Percentiles rank a stretch among this genome's conserved stretches.
These are phyloP conservation scores for Equus quagga DNA, from an alignment of 2,113 vertebrate genomes.

Conservation along the genomic window DNA sequence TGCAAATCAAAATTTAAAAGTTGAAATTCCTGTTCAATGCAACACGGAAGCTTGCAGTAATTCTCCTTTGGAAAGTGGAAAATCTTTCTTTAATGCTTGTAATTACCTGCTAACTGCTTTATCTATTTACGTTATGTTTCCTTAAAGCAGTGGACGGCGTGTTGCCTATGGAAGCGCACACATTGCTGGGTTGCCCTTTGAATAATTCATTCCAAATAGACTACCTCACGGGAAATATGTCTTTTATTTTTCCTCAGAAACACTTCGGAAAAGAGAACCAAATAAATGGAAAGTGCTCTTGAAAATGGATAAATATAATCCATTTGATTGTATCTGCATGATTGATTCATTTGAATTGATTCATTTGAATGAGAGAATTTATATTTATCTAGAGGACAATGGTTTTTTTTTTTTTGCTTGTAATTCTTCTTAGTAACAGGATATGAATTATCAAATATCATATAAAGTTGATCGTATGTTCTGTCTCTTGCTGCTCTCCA, in stretches of 20 bases:
- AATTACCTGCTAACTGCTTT: slow-evolving; percentile 49
- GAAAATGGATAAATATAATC: slow-evolving; percentile 17
- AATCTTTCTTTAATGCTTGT: slow-evolving; percentile 38
- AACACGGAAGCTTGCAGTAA: background rate
- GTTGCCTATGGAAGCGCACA: background rate
- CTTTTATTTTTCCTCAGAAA: slow-evolving; percentile 32
- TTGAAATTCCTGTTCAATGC: background rate
- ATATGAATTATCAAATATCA: background rate
- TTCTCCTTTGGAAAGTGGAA: slow-evolving; percentile 15
- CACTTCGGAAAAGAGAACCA: slow-evolving; percentile 5
- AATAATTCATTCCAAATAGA: slow-evolving; percentile 55
- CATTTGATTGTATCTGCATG: too few relatives aligned
- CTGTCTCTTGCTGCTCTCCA: background rate
- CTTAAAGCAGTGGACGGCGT: background rate
- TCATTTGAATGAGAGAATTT: background rate
- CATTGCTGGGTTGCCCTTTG: background rate
- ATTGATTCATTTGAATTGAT: too few relatives aligned
- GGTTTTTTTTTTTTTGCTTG: background rate
- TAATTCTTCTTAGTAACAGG: slow-evolving; percentile 22
- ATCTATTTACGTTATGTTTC: slow-evolving; percentile 50
- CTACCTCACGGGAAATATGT: background rate
- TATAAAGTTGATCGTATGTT: background rate
- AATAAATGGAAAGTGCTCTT: slow-evolving; percentile 28
- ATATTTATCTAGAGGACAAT: background rate
- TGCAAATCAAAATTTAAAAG: slow-evolving; percentile 32